Base-by-base conservation (phyloP, 2,888 invertebrate genomes). In the Mesorhabditis spiculigera region DNA sequence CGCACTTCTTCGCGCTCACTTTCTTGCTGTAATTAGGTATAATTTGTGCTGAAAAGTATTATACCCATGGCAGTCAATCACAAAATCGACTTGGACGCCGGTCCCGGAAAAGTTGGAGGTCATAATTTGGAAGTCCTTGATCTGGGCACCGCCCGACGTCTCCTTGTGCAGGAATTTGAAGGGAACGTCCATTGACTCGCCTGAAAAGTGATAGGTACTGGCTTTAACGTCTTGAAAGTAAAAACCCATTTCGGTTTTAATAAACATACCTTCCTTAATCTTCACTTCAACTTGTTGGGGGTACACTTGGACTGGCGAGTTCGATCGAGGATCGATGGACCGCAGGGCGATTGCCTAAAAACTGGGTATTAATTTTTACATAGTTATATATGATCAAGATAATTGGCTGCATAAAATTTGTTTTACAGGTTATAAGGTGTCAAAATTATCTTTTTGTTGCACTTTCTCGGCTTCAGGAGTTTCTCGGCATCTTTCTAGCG, bases 111-210 rank as follows among this genome's bases (percentile, higher is more conserved):
- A 75, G 67, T 83, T 81, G 41, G 78, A 78, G 45, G 84, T 85
- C 71, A 79, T 79, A 64, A 85, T 79, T 64, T 68, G 71, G 44
- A 78, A 73, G 68, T 81, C 80, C 62, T 73, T 75, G 13, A 77
- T 75, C 50, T 80, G 76, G 63, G 71, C 66, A 4, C 75, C 67
- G 65, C 61, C 67, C 8, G 71, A 43, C 16, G 71, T 70, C 10
- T 63, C 45, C 69, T 71, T 70, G 72, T 85, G 85, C n/a, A 81
- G 72, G 64, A 85, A 85, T 43, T 77, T 78, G 73, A 85, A 79
- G 5, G 76, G 74, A n/a, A 84, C 81, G 10, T 73, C 74, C 5
- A 79, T 75, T 5, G 75, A 71, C 62, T 84, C 78, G 16, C 82
- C 82, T 82, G 66, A 3, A 75, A 68, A 43, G 16, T 63, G 28